phyloP scores from a whole-genome alignment of 2,113 vertebrate genomes.

The cat (Felis catus) region DNA sequence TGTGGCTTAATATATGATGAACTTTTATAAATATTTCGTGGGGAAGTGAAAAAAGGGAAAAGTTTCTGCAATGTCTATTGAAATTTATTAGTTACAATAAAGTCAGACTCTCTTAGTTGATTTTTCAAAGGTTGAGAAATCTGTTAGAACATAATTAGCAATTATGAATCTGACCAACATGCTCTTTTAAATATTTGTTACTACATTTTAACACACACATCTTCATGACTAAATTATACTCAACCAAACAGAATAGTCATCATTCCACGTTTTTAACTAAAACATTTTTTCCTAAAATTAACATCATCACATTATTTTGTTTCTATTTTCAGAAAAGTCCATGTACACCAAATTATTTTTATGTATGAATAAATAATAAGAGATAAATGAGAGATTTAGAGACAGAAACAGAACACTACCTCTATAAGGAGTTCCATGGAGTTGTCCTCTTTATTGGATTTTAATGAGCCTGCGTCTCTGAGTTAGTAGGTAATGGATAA shows the following conservation, averaged over 20 bases:
- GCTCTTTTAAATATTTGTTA: slow-evolving; percentile 28
- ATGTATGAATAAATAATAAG: neutral
- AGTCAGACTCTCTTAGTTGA: neutral
- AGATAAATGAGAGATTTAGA: neutral
- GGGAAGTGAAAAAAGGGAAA: neutral
- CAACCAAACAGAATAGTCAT: neutral
- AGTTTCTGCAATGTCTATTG: neutral
- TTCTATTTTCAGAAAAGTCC: neutral
- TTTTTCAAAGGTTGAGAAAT: slow-evolving; percentile 29
- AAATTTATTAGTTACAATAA: slow-evolving; percentile 15
- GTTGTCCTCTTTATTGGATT: neutral
- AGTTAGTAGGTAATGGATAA: neutral
- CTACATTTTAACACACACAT: neutral
- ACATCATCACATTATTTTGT: neutral
- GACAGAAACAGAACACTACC: neutral
- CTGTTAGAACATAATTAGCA: neutral
- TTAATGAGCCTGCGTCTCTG: neutral
- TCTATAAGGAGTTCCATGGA: neutral
- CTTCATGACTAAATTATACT: neutral
- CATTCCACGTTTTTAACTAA: neutral
- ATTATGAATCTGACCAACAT: neutral
- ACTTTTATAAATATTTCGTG: neutral
- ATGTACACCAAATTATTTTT: neutral
- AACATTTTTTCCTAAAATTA: slow-evolving; percentile 36
- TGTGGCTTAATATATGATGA: neutral